Evolutionary conservation across 2,888 invertebrate species (phyloP).

Genomic region (Osmoderma eremita): DNA sequence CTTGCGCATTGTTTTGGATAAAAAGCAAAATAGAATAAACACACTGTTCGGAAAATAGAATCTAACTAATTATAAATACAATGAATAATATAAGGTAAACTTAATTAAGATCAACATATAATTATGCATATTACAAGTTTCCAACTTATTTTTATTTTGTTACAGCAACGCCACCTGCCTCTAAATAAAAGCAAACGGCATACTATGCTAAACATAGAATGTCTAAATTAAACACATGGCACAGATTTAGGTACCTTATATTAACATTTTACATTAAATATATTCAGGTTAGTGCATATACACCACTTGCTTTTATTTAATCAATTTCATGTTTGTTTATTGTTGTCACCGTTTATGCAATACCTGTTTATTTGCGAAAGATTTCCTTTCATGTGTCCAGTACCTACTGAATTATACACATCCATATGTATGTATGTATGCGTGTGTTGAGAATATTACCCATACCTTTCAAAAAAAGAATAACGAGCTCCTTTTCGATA

Average conservation of each 20-base stretch:
- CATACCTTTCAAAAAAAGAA: conserved; percentile 8
- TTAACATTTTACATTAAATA: conserved; percentile 37
- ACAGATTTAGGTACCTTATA: conserved; percentile 36
- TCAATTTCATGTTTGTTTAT: not conserved
- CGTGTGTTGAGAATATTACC: conserved; percentile 2
- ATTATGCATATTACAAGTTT: conserved; percentile 31
- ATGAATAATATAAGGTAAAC: not conserved
- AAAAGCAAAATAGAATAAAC: no score
- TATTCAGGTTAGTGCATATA: conserved; percentile 11
- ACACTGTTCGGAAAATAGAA: no score
- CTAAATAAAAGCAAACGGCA: conserved; percentile 35
- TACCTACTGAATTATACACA: no score
- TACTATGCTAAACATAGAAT: conserved; percentile 34
- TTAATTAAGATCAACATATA: conserved; percentile 25
- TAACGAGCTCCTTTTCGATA: conserved; percentile 20
- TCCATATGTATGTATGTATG: no score
- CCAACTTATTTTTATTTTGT: conserved; percentile 23
- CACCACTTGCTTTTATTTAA: conserved; percentile 2
- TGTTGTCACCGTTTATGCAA: conserved; percentile 9
- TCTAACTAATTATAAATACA: no score
- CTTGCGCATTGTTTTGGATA: no score
- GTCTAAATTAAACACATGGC: conserved; percentile 35
- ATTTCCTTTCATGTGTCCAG: no score
- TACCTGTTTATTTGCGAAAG: not conserved
- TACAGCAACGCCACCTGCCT: conserved; percentile 29